phyloP scores from a whole-genome alignment of 2,113 vertebrate species.

The Shinisaurus crocodilurus region DNA sequence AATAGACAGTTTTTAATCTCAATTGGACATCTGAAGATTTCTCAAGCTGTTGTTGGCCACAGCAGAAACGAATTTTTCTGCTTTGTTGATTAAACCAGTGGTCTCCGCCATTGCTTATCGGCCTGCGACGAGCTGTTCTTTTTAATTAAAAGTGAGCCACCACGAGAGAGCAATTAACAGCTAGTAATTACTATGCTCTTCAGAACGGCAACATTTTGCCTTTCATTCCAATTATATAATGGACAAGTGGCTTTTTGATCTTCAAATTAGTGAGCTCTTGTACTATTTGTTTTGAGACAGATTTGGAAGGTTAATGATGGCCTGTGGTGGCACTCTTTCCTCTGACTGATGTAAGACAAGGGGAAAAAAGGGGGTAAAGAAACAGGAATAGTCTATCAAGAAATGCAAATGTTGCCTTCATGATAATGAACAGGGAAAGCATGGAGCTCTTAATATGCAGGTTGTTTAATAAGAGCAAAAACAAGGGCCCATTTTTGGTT shows the following conservation, averaged over 20 bases:
- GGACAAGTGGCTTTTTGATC: slow-evolving; percentile 99
- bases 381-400: slow-evolving; percentile 87
- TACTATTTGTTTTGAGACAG: slow-evolving; percentile 97
- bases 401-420: slow-evolving; percentile 91
- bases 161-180: slow-evolving; percentile 99
- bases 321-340: slow-evolving; percentile 90
- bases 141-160: slow-evolving; percentile 99
- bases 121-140: slow-evolving; percentile 95
- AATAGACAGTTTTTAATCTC: slow-evolving; percentile 99
- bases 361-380: slow-evolving; percentile 80
- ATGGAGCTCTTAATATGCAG: slow-evolving; percentile 77
- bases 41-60: slow-evolving; percentile 91
- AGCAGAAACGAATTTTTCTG: slow-evolving; percentile 94
- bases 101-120: slow-evolving; percentile 95
- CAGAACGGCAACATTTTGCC: slow-evolving; percentile 96
- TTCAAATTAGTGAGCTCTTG: slow-evolving; percentile 99
- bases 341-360: slow-evolving; percentile 89
- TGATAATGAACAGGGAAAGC: slow-evolving; percentile 85
- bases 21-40: slow-evolving; percentile 99
- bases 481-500: slow-evolving; percentile 73
- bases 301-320: slow-evolving; percentile 97
- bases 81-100: slow-evolving; percentile 99
- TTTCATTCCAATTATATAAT: slow-evolving; percentile 99
- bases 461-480: slow-evolving; percentile 79
- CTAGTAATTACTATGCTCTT: slow-evolving; percentile 99